Conservation (phyloP, 30 jellyfish, hydroid and myxozoan genomes). For the Sanderia malayensis region DNA sequence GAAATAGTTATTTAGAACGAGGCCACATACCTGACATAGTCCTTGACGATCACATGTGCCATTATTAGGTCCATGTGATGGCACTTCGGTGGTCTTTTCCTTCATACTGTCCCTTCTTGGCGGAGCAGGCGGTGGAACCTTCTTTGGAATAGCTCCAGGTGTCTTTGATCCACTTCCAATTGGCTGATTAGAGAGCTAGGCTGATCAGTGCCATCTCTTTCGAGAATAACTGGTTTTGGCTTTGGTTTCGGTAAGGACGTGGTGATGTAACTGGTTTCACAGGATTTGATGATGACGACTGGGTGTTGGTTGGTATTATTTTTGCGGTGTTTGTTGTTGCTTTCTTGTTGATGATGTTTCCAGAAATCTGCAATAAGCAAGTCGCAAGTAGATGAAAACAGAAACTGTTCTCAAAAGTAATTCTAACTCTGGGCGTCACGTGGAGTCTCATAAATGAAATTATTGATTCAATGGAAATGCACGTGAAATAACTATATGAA, state of each 20-base stretch:
- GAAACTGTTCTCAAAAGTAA: too few relatives aligned
- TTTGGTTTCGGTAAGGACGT: slow-evolving; percentile 50
- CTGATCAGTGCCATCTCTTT: slow-evolving; percentile 2
- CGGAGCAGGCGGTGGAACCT: slow-evolving; percentile 92
- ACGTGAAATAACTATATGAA: too few relatives aligned
- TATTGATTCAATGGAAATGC: too few relatives aligned
- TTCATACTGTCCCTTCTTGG: slow-evolving; percentile 80
- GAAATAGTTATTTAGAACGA: slow-evolving; percentile 11
- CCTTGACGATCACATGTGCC: slow-evolving; percentile 37
- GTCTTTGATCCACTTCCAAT: slow-evolving; percentile 1
- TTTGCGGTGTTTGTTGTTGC: slow-evolving; percentile 40
- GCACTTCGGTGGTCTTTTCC: slow-evolving; percentile 13
- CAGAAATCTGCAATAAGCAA: slow-evolving; percentile 66
- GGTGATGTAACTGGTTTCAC: slow-evolving; percentile 57
- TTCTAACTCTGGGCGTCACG: too few relatives aligned
- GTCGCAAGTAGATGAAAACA: too few relatives aligned
- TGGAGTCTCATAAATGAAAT: too few relatives aligned
- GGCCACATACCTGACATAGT: slow-evolving; percentile 55
- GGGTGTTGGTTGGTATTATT: slow-evolving; percentile 31
- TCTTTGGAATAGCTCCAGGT: slow-evolving; percentile 33
- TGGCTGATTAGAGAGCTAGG: neutral
- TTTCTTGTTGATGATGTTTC: slow-evolving; percentile 45
- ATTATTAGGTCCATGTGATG: slow-evolving; percentile 5
- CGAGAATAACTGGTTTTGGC: neutral
- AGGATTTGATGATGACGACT: slow-evolving; percentile 26